Base-by-base conservation (phyloP, 2,888 invertebrate species). In the Labia minor region DNA sequence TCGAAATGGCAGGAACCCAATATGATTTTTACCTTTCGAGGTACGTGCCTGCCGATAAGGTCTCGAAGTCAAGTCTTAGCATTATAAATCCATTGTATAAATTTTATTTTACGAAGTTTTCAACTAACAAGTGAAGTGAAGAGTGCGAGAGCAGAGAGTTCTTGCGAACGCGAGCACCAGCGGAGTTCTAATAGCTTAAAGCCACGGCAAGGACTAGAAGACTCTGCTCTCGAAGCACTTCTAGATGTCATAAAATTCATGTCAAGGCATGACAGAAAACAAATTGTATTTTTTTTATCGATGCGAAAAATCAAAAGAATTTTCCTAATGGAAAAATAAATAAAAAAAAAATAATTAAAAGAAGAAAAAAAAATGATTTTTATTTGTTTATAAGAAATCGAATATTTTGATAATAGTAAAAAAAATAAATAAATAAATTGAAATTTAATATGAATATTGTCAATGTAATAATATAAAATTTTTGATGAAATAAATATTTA, bases 151-250 rank as follows among this genome's bases (percentile, higher is more conserved):
- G 49, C 49, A 49, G 49, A 49, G 49, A 49, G 14, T 49, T 49
- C 49, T 49, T 49, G 49, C 49, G 49, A 49, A 49, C 26, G 26
- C 26, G 26, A 26, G 26, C 4, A 26, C 26, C 26, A 26, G 26
- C 26, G n/a, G 16, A 49, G 49, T 49, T 49, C 49, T 49, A 49
- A 49, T 49, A 49, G 49, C 49, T 49, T 49, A 49, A 49, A 14
- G 49, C 49, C 49, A 49, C 49, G 49, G 49, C 49, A 49, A 49
- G 49, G 49, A 49, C 49, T 49, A 49, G 49, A 49, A 49, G 49
- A 49, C 49, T 16, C 49, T 49, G 49, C 49, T 49, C 49, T 49
- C 49, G 49, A 16, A 49, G 49, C 49, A 49, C 49, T 49, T 49
- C 49, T 49, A 49, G 49, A 49, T 49, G 49, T 49, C 49, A 49